Conservation (phyloP, 2,113 vertebrate genomes). For the Ctenodactylus gundi region DNA sequence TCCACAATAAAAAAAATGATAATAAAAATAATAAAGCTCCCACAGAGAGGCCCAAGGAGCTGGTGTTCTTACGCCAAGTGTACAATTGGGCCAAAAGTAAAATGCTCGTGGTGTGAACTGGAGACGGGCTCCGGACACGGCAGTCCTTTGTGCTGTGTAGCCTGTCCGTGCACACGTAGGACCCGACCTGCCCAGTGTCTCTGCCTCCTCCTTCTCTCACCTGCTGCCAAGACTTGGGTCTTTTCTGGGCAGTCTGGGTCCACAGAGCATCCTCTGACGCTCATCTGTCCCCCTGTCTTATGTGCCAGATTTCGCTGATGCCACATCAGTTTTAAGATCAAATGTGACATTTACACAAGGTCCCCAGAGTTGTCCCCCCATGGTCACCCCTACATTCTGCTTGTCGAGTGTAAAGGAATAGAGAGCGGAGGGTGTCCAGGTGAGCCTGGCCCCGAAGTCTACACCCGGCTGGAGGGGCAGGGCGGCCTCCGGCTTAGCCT, state of each 20-base stretch:
- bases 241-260: not conserved
- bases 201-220: not conserved
- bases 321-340: constrained; percentile 9
- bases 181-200: not conserved
- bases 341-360: not conserved
- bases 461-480: accelerated
- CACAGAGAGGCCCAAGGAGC: not conserved
- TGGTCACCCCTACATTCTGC: not conserved
- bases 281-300: accelerated
- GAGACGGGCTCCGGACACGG: no score
- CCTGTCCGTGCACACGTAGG: not conserved
- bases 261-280: not conserved
- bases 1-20: constrained; percentile 29
- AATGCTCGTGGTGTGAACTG: constrained; percentile 5
- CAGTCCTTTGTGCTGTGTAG: not conserved
- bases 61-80: not conserved
- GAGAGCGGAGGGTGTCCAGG: not conserved
- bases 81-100: no score
- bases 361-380: not conserved
- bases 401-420: constrained; percentile 1
- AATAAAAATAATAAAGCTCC: constrained; percentile 26
- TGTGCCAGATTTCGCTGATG: constrained; percentile 14
- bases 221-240: not conserved
- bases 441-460: not conserved
- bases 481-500: accelerated